Percentiles rank a stretch among this genome's conserved stretches.
phyloP scores from a whole-genome alignment of 1,140 invertebrate species.

The Sesamia nonagrioides region DNA sequence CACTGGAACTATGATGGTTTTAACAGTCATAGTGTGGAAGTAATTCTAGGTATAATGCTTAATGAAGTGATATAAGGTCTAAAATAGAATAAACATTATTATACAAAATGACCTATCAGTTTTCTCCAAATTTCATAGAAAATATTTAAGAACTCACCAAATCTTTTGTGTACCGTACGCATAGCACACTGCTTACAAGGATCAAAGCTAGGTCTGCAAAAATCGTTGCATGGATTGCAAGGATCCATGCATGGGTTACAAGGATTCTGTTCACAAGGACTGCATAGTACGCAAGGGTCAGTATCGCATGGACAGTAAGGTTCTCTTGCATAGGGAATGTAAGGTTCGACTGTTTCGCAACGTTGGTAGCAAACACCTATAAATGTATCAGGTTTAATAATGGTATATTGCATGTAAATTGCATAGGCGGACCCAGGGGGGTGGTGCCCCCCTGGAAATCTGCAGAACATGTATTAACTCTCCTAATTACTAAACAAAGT shows the following conservation, averaged over 20 bases:
- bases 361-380: constrained; percentile 24
- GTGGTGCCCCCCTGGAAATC: background rate
- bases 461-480: no score
- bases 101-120: no score
- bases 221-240: constrained; percentile 3
- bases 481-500: no score
- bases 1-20: no score
- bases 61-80: no score
- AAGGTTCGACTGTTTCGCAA: constrained; percentile 11
- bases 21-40: no score
- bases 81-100: no score
- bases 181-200: constrained; percentile 48
- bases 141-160: constrained; percentile 24
- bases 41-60: no score
- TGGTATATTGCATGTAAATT: background rate
- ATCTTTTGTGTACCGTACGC: constrained; percentile 1
- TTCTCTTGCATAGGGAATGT: constrained; percentile 1
- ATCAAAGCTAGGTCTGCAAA: constrained; percentile 60
- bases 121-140: background rate
- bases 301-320: background rate
- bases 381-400: background rate
- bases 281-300: constrained; percentile 5
- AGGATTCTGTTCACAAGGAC: constrained; percentile 8
- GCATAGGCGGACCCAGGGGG: background rate
- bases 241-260: background rate